These are phyloP conservation scores for Phoeniculus purpureus DNA, from an alignment of 2,797 vertebrate species.

Conservation along the genomic window DNA sequence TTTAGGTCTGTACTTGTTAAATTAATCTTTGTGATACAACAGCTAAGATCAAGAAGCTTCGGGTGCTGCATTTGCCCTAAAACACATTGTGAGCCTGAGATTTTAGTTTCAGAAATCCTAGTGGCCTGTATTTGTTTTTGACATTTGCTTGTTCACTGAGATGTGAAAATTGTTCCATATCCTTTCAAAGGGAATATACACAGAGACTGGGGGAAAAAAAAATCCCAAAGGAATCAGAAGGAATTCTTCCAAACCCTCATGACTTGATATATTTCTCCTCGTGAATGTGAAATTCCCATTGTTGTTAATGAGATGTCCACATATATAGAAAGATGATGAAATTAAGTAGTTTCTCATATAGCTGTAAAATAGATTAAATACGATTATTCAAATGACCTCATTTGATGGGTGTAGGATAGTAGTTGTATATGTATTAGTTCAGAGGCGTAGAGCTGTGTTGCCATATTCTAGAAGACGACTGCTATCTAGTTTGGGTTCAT, in stretches of 20 bases:
- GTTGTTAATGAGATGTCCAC: neutral
- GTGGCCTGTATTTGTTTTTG: neutral
- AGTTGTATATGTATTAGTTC: neutral
- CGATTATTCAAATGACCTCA: neutral
- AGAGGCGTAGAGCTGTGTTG: neutral
- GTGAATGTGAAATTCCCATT: neutral
- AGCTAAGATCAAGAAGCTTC: neutral
- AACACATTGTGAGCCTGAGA: neutral
- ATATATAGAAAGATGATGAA: neutral
- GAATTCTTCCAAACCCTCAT: neutral
- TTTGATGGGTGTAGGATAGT: neutral
- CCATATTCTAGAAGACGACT: neutral
- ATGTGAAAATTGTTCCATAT: neutral
- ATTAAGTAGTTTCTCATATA: neutral
- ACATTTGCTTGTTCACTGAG: neutral
- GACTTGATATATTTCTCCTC: neutral
- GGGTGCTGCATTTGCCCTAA: neutral
- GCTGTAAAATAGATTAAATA: neutral
- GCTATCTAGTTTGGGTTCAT: neutral
- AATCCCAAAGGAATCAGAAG: neutral
- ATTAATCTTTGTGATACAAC: neutral
- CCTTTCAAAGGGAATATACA: neutral
- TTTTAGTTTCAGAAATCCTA: neutral
- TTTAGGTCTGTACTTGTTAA: neutral
- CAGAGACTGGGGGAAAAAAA: neutral